Evolutionary conservation across 2,113 vertebrate species (phyloP).

Genomic region (Rhea pennata): DNA sequence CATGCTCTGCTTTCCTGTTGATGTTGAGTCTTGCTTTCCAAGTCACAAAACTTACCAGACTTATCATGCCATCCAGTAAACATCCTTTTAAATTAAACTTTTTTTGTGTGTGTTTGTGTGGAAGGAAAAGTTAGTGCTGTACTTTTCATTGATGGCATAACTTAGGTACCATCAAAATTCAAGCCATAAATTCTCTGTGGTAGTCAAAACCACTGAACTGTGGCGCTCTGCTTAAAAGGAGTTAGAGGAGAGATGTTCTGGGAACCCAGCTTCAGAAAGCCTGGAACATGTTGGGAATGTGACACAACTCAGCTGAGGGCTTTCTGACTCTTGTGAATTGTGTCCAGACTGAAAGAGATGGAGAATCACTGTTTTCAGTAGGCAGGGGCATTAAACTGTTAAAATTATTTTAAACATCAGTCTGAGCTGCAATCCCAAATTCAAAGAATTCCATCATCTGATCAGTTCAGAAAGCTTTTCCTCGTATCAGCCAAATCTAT

Average conservation of each 20-base stretch:
- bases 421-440: neutral
- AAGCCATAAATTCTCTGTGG: neutral
- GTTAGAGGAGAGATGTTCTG: neutral
- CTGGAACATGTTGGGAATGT: neutral
- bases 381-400: neutral
- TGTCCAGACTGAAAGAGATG: neutral
- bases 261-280: conserved; percentile 15
- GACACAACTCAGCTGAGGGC: neutral
- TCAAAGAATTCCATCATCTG: neutral
- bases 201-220: conserved; percentile 29
- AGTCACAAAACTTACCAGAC: neutral
- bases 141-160: conserved; percentile 24
- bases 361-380: neutral
- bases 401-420: neutral
- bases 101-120: neutral
- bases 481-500: neutral
- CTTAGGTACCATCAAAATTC: neutral
- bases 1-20: neutral
- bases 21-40: neutral
- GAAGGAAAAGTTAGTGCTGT: neutral
- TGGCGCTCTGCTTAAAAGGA: neutral
- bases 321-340: neutral
- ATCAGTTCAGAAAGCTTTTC: neutral
- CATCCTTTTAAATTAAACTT: neutral
- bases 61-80: neutral